Evolutionary conservation across 2,113 vertebrate species (phyloP), one percentile per base, ranked within the genome.

Genomic region (Abramis brama): DNA sequence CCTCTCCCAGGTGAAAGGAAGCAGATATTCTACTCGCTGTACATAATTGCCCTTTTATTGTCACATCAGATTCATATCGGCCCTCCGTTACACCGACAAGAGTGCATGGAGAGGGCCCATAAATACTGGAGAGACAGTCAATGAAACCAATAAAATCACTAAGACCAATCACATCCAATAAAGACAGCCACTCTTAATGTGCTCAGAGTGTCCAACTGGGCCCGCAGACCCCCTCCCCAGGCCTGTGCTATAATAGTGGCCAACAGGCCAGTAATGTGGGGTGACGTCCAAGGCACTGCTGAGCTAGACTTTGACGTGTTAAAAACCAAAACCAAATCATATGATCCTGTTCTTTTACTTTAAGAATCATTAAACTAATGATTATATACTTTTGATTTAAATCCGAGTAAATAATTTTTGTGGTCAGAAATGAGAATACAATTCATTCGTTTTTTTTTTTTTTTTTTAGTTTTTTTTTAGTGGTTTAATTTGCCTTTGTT

Each of bases 41-140:
- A 91, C 90, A 93, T 94, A 94, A 94, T 94, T 94, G 93, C 86
- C 92, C 92, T 92, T 94, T 94, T 92, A 94, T 93, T 94, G 92
- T 94, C 91, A 94, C 93, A 93, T 94, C 92, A 94, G 91, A 95
- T 94, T 95, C 92, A 94, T 93, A 93, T 94, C 92, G 91, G 89
- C 9, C n/a, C 79, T 79, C 83, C 47, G 60, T 73, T 83, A 86
- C 25, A 88, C 83, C 88, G 90, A 33, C 87, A 85, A 87, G 89
- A 90, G 90, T 88, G 91, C 92, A 92, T 83, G 94, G 90, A 92
- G 93, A 85, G 82, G 90, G 90, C 91, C 92, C 93, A 95, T 95
- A 95, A 95, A 93, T 87, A 89, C 91, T 89, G 90, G 90, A 89
- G 57, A 88, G 92, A 89, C 87, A 92, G 93, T 95, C 94, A 95